These are phyloP conservation scores for Elysia chlorotica DNA, from an alignment of 1,140 invertebrate genomes.

Conservation along the genomic window DNA sequence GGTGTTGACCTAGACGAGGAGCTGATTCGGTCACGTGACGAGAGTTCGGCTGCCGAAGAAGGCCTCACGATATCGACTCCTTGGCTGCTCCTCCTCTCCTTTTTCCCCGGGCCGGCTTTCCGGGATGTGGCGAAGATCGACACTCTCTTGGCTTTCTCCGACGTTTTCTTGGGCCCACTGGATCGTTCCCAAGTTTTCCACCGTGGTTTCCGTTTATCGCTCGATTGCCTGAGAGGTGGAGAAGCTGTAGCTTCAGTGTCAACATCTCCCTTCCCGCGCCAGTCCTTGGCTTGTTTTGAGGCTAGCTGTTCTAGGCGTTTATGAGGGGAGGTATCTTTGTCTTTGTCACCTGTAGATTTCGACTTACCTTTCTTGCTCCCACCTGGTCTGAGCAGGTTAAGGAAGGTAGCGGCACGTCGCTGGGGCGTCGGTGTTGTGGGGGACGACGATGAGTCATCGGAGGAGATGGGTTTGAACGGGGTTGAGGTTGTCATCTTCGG, in stretches of 20 bases:
- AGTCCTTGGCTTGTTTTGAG: neutral
- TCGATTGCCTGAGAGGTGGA: neutral
- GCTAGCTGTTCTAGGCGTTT: no score
- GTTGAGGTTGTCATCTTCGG: conserved; percentile 8
- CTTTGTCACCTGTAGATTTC: neutral
- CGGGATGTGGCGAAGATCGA: conserved; percentile 12
- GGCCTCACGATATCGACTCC: no score
- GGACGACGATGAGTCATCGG: conserved; percentile 1
- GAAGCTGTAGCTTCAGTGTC: no score
- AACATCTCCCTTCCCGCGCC: neutral
- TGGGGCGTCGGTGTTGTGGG: conserved; percentile 1
- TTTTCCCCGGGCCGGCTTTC: no score
- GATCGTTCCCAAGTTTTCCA: conserved; percentile 22
- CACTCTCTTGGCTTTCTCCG: neutral
- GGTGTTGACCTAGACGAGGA: no score
- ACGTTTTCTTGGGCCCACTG: neutral
- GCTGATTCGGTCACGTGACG: no score
- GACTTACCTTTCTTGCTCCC: neutral
- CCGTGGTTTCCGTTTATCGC: conserved; percentile 2
- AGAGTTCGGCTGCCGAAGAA: no score
- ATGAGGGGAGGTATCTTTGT: no score
- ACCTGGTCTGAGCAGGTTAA: conserved; percentile 8
- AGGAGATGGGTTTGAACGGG: neutral
- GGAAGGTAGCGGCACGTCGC: neutral
- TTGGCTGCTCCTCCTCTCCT: no score